A percentile compares a stretch with the other conserved stretches of the same genome.
phyloP scores from a whole-genome alignment of 2,113 vertebrate species.

The Cinclus cinclus region DNA sequence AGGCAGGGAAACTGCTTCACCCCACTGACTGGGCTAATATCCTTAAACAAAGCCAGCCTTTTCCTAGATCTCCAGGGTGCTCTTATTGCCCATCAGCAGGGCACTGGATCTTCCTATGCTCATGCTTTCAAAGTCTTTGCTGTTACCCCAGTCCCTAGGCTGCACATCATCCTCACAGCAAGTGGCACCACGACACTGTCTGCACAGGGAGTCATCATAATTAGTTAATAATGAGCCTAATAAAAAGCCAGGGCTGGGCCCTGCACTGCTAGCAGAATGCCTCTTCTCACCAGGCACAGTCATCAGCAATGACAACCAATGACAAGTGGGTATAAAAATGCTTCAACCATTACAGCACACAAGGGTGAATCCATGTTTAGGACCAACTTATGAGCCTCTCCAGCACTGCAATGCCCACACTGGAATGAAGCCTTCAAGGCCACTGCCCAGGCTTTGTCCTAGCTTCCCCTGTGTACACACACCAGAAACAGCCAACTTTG shows the following conservation, averaged over 20 bases:
- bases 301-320: neutral
- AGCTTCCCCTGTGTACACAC: neutral
- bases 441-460: fast-evolving
- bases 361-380: fast-evolving
- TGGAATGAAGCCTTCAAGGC: fast-evolving
- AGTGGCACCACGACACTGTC: fast-evolving
- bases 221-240: neutral
- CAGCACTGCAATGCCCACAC: fast-evolving
- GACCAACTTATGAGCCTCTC: fast-evolving
- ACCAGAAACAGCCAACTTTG: neutral
- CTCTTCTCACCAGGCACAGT: neutral
- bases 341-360: neutral
- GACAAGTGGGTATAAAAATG: neutral
- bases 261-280: neutral
- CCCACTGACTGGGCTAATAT: neutral
- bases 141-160: neutral
- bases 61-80: neutral
- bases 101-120: neutral
- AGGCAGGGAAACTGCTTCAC: neutral
- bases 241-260: neutral
- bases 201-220: neutral
- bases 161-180: neutral
- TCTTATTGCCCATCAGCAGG: neutral
- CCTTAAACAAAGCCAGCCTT: neutral
- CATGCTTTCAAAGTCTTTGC: neutral